These are phyloP conservation scores for Congeria kusceri DNA, from an alignment of 2,888 invertebrate genomes.

Conservation along the genomic window DNA sequence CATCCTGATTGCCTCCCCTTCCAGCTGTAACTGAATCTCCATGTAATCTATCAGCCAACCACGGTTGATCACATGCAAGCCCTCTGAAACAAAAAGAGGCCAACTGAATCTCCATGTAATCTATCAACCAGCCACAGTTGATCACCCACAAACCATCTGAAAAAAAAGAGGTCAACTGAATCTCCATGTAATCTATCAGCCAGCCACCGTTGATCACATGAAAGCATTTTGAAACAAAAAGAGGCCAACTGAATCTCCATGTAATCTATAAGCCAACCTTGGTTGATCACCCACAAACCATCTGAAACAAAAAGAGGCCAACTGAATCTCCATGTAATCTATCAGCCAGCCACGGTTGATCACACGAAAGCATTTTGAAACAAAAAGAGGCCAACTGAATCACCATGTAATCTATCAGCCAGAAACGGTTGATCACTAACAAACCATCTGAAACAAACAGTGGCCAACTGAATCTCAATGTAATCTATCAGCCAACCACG, in stretches of 20 bases:
- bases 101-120: constrained; percentile 72
- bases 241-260: too few relatives aligned
- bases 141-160: constrained; percentile 66
- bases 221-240: constrained; percentile 61
- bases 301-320: too few relatives aligned
- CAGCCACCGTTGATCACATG: constrained; percentile 70
- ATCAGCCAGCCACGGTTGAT: too few relatives aligned
- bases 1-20: constrained; percentile 73
- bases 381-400: too few relatives aligned
- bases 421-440: too few relatives aligned
- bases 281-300: too few relatives aligned
- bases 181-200: constrained; percentile 70
- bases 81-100: constrained; percentile 57
- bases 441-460: too few relatives aligned
- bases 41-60: constrained; percentile 75
- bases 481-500: too few relatives aligned
- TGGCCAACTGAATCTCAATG: too few relatives aligned
- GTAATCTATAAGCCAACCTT: too few relatives aligned
- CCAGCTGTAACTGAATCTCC: constrained; percentile 73
- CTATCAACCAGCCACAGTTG: constrained; percentile 74
- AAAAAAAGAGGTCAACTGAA: constrained; percentile 62
- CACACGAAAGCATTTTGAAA: constrained; percentile 64
- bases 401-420: too few relatives aligned
- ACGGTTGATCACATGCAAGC: constrained; percentile 56
- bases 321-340: too few relatives aligned